Evolutionary conservation across 2,888 invertebrate species (phyloP).

Genomic region (Rhorus exstirpatorius): DNA sequence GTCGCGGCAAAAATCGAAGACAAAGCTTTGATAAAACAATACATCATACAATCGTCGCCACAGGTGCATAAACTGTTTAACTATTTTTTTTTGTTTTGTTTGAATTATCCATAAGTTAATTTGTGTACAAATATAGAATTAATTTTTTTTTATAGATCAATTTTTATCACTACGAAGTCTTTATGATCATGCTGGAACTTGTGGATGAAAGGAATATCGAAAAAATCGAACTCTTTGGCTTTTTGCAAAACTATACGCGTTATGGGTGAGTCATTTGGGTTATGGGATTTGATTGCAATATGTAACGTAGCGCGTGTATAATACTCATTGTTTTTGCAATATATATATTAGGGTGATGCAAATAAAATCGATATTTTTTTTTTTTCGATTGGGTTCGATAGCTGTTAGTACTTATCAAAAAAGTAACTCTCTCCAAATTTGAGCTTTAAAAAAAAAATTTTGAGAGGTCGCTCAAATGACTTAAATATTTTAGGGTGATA

Average conservation of each 20-base stretch:
- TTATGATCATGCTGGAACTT: slow-evolving; percentile 85
- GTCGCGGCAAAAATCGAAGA: slow-evolving; percentile 81
- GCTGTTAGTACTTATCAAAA: too few species aligned
- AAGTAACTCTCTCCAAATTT: too few species aligned
- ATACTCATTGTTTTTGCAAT: too few species aligned
- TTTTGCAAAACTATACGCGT: slow-evolving; percentile 81
- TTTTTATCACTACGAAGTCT: slow-evolving; percentile 87
- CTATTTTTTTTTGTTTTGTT: slow-evolving; percentile 34
- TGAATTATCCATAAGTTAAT: too few species aligned
- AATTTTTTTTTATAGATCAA: slow-evolving; percentile 83
- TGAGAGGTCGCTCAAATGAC: too few species aligned
- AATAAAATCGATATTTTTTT: too few species aligned
- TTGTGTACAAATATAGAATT: neutral
- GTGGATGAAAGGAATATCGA: slow-evolving; percentile 76
- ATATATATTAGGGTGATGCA: too few species aligned
- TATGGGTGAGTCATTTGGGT: slow-evolving; percentile 70
- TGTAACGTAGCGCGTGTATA: too few species aligned
- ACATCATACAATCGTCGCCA: slow-evolving; percentile 71
- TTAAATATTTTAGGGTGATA: too few species aligned
- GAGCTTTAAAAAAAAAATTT: too few species aligned
- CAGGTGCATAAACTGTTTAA: slow-evolving; percentile 40
- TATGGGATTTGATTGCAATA: too few species aligned
- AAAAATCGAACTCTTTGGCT: slow-evolving; percentile 77
- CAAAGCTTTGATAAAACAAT: slow-evolving; percentile 77
- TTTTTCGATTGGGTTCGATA: too few species aligned